Evolutionary conservation across 37 sponge, comb jelly and placozoan genomes (phyloP), one percentile per base, ranked within the genome.

Genomic region (Halichondria panicea): DNA sequence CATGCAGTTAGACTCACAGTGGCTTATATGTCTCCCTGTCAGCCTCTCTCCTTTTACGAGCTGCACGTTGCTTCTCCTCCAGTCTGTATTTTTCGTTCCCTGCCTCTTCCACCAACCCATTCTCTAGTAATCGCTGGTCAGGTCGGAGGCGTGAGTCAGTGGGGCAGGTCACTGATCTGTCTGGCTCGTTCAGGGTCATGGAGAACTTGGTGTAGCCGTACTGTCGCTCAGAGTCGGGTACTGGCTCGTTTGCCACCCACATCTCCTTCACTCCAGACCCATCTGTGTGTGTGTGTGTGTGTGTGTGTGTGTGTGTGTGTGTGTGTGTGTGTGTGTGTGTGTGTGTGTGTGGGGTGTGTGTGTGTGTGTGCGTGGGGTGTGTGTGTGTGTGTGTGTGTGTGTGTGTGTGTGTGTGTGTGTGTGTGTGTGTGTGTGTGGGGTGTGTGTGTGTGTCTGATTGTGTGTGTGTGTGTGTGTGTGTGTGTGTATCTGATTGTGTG

Each of bases 61-160:
- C 83, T 33, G 88, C 85, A 69, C 98, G 74, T 74, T 97, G 98
- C 83, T 94, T 94, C 56, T 97, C 98, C 63, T 97, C 98, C 28
- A 97, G 86, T 19, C 95, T 55, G 43, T 68, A 71, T 80, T 97
- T 97, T 55, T 92, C 91, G 24, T 72, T 75, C 3, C 86, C 71
- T 0, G 98, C 90, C 24, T 78, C 87, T 8, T 94, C 95, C 39
- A 93, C 93, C 2, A 87, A 35, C 1, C 88, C 92, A 15, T 92
- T 81, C 80, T 97, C 98, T 40, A 97, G 59, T 32, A 80, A 68
- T 32, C 98, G 81, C 79, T 91, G 87, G 74, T 97, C 98, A 6
- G 92, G 93, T 40, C 98, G 43, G 25, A 40, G 24, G 13, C 98
- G 59, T 0, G 95, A 92, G 64, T 97, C 98, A 15, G 98, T 97